These are phyloP conservation scores for Anagyrus pseudococci DNA, from an alignment of 2,888 invertebrate genomes.

Conservation along the genomic window DNA sequence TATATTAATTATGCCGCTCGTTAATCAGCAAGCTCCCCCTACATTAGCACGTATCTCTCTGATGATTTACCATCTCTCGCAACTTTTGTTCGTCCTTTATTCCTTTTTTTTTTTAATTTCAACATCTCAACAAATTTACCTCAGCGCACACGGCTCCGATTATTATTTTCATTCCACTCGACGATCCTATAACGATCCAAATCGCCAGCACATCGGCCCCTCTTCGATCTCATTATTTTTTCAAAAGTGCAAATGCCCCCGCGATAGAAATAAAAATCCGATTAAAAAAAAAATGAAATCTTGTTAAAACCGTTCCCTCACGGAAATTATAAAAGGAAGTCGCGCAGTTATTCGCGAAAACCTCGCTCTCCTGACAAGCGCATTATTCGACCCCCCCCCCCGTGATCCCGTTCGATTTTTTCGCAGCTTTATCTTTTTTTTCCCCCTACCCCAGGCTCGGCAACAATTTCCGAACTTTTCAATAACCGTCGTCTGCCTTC, in stretches of 20 bases:
- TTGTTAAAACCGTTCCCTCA: not conserved
- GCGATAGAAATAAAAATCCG: not conserved
- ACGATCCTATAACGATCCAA: not conserved
- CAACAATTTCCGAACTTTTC: not conserved
- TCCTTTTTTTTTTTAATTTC: not conserved
- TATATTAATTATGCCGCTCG: constrained; percentile 9
- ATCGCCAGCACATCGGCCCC: not conserved
- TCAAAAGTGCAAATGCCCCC: no score
- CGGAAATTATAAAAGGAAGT: not conserved
- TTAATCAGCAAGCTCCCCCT: constrained; percentile 4
- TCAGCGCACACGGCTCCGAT: no score
- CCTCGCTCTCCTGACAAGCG: not conserved
- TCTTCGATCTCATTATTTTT: no score
- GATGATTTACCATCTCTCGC: no score
- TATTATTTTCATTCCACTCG: not conserved
- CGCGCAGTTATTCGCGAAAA: not conserved
- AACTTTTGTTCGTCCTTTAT: no score
- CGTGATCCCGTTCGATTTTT: not conserved
- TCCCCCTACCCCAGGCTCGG: not conserved
- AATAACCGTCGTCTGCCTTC: not conserved
- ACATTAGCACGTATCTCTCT: no score
- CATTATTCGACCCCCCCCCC: not conserved
- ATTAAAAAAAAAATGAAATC: no score
- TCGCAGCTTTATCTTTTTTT: not conserved
- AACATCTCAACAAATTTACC: not conserved